Evolutionary conservation across 2,797 vertebrate species (phyloP).

Genomic region (Chrysocyon brachyurus): DNA sequence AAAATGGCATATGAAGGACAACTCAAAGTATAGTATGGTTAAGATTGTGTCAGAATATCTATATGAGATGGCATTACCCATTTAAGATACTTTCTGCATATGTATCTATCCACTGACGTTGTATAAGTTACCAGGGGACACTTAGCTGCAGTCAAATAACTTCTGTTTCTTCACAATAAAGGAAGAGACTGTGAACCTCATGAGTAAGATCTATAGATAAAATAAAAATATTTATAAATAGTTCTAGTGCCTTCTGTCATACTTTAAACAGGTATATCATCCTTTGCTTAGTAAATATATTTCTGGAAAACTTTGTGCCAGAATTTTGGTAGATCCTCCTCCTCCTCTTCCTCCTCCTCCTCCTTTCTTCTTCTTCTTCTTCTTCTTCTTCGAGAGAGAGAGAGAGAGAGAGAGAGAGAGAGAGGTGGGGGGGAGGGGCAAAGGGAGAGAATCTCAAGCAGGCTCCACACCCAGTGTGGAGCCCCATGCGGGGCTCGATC

Average conservation of each 20-base stretch:
- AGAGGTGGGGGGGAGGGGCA: not conserved
- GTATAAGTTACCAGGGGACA: conserved; percentile 1
- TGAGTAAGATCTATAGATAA: not conserved
- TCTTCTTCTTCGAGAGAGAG: not conserved
- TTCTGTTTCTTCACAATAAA: conserved; percentile 14
- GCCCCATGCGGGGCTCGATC: not conserved
- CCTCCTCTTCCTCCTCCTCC: no score
- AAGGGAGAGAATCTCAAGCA: not conserved
- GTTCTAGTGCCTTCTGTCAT: not conserved
- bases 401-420: not conserved
- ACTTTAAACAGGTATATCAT: not conserved
- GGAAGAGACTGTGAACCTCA: not conserved
- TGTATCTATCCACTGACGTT: not conserved
- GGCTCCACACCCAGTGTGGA: not conserved
- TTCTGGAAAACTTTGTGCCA: not conserved
- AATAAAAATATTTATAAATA: not conserved
- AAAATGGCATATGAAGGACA: not conserved
- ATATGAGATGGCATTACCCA: not conserved
- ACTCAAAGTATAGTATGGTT: not conserved
- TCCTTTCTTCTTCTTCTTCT: no score
- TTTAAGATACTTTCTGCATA: not conserved
- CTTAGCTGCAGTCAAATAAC: not conserved
- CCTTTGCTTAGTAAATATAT: conserved; percentile 39
- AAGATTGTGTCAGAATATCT: not conserved
- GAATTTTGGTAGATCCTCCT: not conserved